Percentiles rank a stretch among this genome's conserved stretches.
phyloP scores from a whole-genome alignment of 2,888 invertebrate genomes.

The Pinctada fucata region DNA sequence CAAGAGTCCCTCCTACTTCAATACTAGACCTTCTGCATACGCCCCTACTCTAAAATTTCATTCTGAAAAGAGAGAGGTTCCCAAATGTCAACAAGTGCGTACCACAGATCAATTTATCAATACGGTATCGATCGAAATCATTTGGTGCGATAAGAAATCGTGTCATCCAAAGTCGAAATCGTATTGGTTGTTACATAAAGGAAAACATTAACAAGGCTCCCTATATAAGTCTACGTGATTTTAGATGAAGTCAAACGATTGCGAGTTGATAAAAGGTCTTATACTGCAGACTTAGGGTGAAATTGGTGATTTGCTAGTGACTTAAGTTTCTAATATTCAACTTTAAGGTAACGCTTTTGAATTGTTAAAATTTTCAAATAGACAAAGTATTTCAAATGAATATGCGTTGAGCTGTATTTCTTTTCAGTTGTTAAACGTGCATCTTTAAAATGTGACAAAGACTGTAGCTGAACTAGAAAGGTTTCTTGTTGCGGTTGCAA shows the following conservation, averaged over 20 bases:
- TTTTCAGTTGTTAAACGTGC: too few species aligned
- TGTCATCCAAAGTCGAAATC: background rate
- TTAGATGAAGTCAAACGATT: background rate
- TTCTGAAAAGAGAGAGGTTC: background rate
- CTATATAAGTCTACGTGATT: too few species aligned
- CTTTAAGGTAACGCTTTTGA: too few species aligned
- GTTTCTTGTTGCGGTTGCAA: too few species aligned
- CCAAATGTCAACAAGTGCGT: background rate
- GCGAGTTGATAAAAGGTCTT: background rate
- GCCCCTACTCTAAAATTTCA: background rate
- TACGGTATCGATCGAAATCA: background rate
- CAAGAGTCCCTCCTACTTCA: too few species aligned
- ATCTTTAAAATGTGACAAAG: too few species aligned
- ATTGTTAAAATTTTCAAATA: background rate
- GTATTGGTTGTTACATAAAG: background rate
- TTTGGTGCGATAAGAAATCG: constrained; percentile 1
- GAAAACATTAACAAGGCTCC: background rate
- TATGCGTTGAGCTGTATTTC: too few species aligned
- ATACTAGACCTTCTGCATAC: background rate
- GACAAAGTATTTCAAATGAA: background rate
- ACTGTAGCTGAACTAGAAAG: too few species aligned
- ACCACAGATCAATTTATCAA: background rate
- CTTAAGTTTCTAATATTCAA: too few species aligned
- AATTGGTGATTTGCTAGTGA: too few species aligned
- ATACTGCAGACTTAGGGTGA: too few species aligned